Conservation (phyloP, 2,888 invertebrate species). For the Spilosoma lubricipeda region DNA sequence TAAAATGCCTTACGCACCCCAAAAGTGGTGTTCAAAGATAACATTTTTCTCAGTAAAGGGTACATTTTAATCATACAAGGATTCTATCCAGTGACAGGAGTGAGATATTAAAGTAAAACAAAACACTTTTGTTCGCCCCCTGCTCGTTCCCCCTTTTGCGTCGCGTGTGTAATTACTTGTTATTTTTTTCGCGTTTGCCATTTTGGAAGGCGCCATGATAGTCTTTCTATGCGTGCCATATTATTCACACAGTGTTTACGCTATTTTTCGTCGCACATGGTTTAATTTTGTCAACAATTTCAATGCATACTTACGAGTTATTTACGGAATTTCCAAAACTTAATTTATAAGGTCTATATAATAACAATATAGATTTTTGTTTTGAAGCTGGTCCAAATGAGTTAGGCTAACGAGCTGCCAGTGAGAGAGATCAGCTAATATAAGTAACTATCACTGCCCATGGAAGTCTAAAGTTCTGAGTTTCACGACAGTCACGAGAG, state of each 20-base stretch:
- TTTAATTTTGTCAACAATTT: not conserved
- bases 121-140: slow-evolving; percentile 67
- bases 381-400: no score
- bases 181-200: slow-evolving; percentile 63
- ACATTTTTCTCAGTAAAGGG: slow-evolving; percentile 35
- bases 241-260: slow-evolving; percentile 24
- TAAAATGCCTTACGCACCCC: slow-evolving; percentile 14
- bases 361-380: not conserved
- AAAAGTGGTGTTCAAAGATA: slow-evolving; percentile 23
- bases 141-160: slow-evolving; percentile 40
- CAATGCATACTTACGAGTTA: not conserved
- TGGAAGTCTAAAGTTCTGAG: not conserved
- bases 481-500: no score
- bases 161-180: slow-evolving; percentile 74
- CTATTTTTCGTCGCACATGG: slow-evolving; percentile 26
- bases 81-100: slow-evolving; percentile 68
- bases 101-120: slow-evolving; percentile 81
- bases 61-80: slow-evolving; percentile 72
- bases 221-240: slow-evolving; percentile 35
- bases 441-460: not conserved
- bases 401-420: no score
- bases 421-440: not conserved
- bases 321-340: not conserved
- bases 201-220: slow-evolving; percentile 39
- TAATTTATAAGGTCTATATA: not conserved